These are phyloP conservation scores for Nomada flava DNA, from an alignment of 2,888 invertebrate genomes.

Conservation along the genomic window DNA sequence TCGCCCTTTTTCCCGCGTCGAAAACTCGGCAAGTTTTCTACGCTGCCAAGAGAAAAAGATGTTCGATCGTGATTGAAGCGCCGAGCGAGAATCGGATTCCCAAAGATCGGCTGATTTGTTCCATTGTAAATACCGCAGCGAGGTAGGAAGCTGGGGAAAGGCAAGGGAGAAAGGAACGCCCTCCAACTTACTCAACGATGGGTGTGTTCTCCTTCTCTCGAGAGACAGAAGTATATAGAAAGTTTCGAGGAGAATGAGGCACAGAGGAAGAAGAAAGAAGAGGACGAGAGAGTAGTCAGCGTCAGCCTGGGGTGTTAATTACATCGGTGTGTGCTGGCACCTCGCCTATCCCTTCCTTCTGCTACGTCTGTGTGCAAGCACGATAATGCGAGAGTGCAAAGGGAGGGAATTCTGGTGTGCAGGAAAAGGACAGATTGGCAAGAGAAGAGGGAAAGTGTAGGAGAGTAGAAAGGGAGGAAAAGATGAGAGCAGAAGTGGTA, in stretches of 20 bases:
- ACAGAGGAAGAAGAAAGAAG: not conserved
- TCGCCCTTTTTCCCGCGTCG: not conserved
- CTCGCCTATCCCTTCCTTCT: slow-evolving; percentile 66
- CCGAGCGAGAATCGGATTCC: slow-evolving; percentile 22
- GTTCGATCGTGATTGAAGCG: slow-evolving; percentile 10
- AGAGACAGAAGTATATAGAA: slow-evolving; percentile 7
- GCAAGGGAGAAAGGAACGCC: slow-evolving; percentile 17
- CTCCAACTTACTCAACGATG: slow-evolving; percentile 24
- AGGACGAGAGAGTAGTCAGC: slow-evolving; percentile 34
- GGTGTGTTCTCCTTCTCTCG: slow-evolving; percentile 15
- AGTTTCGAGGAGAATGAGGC: slow-evolving; percentile 5
- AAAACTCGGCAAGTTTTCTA: not conserved
- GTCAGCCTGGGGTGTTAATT: slow-evolving; percentile 77
- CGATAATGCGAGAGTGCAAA: slow-evolving; percentile 30
- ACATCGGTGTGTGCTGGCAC: slow-evolving; percentile 79
- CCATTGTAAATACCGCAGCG: slow-evolving; percentile 49
- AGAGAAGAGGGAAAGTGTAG: slow-evolving; percentile 19
- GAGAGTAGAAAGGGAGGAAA: slow-evolving; percentile 24
- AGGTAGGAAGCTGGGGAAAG: not conserved
- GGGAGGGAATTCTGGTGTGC: not conserved
- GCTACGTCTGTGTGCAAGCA: slow-evolving; percentile 26
- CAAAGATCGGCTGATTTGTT: slow-evolving; percentile 48
- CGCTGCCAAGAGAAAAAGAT: not conserved
- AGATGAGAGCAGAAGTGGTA: slow-evolving; percentile 44
- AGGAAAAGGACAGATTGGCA: slow-evolving; percentile 13